Evolutionary conservation across 2,797 vertebrate species (phyloP), one percentile per base, ranked within the genome.

Genomic region (Poeciliopsis turneri): DNA sequence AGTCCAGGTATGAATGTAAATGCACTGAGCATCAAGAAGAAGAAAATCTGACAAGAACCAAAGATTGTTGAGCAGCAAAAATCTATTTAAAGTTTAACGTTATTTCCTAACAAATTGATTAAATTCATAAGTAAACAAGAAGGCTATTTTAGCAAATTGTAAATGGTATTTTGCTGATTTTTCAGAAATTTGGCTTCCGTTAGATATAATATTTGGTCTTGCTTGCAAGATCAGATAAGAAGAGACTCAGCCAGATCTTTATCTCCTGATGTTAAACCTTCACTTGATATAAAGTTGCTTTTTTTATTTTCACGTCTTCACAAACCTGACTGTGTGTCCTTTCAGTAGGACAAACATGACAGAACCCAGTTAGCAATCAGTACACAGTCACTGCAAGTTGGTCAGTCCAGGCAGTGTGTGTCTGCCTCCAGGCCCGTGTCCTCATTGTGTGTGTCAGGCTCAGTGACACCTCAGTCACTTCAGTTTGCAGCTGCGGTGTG

Each of bases 381-480:
- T n/a, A 74, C 81, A 77, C 51, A 74, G 20, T 73, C 76, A 76
- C 69, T 74, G 53, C 59, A 36, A 39, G 61, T 68, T 72, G 18
- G 25, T 57, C 36, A 45, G 64, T 76, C 43, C 4, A 53, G 91
- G 90, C 87, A 89, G 82, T 72, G 86, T 75, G 73, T 83, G 82
- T 92, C 77, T 83, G 89, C 84, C 84, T 89, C 77, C 57, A 86
- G 79, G 80, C 88, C 72, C 76, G 7, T 84, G 81, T 87, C 79
- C 25, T 72, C 28, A 18, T 82, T 82, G 86, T 85, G 71, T 51
- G 68, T 89, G 87, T 90, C 85, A 87, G 86, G 87, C 80, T 93
- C 88, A 28, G 86, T 92, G 91, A 87, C 90, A 78, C 76, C 74
- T 79, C 83, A 75, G 91, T 92, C 87, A 87, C 88, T 86, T 86